Base-by-base conservation (phyloP, 2,113 vertebrate species). In the Bubo bubo region DNA sequence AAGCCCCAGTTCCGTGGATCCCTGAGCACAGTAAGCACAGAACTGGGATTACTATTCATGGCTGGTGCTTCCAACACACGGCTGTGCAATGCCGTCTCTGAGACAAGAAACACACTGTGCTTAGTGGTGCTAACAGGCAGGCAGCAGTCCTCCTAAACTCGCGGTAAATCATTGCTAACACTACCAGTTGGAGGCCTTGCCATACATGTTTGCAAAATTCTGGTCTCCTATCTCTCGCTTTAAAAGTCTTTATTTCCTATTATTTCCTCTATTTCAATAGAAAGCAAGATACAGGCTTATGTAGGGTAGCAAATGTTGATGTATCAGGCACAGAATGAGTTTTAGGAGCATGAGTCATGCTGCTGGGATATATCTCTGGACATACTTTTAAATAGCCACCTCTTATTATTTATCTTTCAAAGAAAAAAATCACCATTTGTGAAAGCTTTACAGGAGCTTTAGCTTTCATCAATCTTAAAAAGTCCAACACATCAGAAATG, bases 11-110 rank as follows among this genome's bases (percentile, higher is more conserved):
- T 85, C 60, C 71, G 32, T 45, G 60, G 22, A 49, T 79, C 32
- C 32, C 66, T 18, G 32, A 62, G 47, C n/a, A 34, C 8, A 27
- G 34, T 1, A 12, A 84, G 15, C 0, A 0, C 50, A 30, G 64
- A 85, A 39, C 59, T 0, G 0, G 14, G 34, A 19, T 59, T 41
- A 9, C 53, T 45, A 1, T 21, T 59, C 35, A 5, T 9, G 67
- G 45, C 60, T 66, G 41, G 24, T 62, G 55, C 64, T 74, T 74
- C 70, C 32, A 56, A 8, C 45, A 14, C 34, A 2, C 0, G 0
- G 30, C 81, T 80, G 26, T n/a, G 87, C 43, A 11, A 4, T 8
- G 12, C 21, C 22, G 0, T 32, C 76, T 49, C 81, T 6, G 50
- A 70, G 68, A 37, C 16, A 3, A 12, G 2, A 35, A 66, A 14